Evolutionary conservation across 2,888 invertebrate species (phyloP).

Genomic region (Spisula solida): DNA sequence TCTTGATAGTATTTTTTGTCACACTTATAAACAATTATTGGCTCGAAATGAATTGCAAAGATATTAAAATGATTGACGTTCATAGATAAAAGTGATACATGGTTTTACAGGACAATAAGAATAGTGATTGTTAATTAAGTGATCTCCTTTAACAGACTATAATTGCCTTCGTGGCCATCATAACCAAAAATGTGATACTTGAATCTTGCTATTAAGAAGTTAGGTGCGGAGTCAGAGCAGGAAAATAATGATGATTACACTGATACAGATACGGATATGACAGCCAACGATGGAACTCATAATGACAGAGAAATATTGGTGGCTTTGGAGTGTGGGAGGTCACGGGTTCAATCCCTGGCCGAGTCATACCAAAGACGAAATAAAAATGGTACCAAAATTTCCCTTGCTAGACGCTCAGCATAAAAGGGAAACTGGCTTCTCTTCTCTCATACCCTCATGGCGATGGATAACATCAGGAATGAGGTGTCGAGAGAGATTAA

Average conservation of each 20-base stretch:
- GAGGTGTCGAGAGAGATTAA: no score
- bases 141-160: constrained; percentile 19
- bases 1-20: neutral
- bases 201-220: neutral
- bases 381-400: no score
- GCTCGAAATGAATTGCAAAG: constrained; percentile 15
- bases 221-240: neutral
- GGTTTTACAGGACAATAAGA: constrained; percentile 19
- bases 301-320: neutral
- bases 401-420: no score
- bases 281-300: neutral
- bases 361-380: no score
- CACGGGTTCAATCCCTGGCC: no score
- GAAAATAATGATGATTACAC: neutral
- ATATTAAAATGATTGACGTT: constrained; percentile 12
- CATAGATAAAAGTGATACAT: constrained; percentile 24
- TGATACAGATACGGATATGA: neutral
- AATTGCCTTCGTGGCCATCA: constrained; percentile 6
- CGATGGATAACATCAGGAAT: no score
- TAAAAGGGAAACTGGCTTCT: no score
- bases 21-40: constrained; percentile 28
- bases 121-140: constrained; percentile 13
- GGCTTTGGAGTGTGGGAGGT: no score
- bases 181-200: constrained; percentile 18
- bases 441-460: no score